Evolutionary conservation across 2,113 vertebrate genomes (phyloP).

Genomic region (Pogonocichla stellata): DNA sequence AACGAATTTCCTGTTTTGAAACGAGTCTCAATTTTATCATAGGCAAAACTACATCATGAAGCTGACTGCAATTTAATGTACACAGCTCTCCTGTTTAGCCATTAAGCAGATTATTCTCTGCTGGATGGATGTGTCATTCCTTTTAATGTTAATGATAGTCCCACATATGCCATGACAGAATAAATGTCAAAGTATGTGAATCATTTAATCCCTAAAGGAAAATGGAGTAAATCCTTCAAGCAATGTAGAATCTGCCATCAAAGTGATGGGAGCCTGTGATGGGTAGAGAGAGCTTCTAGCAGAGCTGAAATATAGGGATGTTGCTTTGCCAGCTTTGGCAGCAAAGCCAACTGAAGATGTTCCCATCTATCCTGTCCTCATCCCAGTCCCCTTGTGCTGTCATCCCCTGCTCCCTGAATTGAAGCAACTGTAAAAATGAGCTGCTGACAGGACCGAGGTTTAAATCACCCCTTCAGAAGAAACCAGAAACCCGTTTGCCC

Average conservation of each 20-base stretch:
- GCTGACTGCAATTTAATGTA: background rate
- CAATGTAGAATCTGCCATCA: background rate
- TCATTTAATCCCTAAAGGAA: background rate
- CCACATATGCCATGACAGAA: background rate
- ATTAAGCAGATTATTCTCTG: conserved; percentile 1
- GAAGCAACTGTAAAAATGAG: background rate
- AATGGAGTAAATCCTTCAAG: background rate
- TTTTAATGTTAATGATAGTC: conserved; percentile 4
- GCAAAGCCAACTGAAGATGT: background rate
- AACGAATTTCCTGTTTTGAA: conserved; percentile 5
- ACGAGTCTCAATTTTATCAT: background rate
- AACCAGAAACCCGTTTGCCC: background rate
- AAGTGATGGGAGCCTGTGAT: background rate
- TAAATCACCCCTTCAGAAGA: background rate
- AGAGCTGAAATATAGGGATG: background rate
- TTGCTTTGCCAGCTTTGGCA: background rate
- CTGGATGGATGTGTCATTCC: background rate
- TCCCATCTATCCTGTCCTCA: background rate
- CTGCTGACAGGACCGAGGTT: background rate
- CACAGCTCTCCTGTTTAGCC: background rate
- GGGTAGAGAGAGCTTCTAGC: background rate
- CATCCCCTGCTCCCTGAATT: background rate
- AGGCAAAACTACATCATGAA: background rate
- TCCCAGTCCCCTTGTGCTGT: background rate
- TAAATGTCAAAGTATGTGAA: background rate